Conservation (phyloP, 1,140 invertebrate species). For the Ostrea denselamellosa region DNA sequence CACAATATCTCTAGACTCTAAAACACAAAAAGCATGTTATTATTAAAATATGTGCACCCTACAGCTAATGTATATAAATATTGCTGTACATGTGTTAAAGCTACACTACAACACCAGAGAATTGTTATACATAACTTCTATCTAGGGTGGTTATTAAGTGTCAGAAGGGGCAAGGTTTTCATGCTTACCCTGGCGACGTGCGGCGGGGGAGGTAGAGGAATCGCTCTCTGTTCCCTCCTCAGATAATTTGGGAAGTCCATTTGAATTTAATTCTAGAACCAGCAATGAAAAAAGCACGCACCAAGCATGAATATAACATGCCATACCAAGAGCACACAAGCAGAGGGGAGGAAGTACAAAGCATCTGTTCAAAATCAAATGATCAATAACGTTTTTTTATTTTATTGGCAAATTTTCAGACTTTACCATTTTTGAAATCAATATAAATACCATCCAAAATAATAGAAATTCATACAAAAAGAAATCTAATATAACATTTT, state of each 20-base stretch:
- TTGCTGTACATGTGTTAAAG: background rate
- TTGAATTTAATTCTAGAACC: conserved; percentile 57
- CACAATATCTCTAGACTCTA: background rate
- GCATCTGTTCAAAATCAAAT: background rate
- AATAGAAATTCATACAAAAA: background rate
- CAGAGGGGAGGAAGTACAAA: conserved; percentile 27
- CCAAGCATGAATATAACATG: conserved; percentile 57
- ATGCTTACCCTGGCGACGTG: conserved; percentile 48
- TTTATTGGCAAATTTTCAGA: background rate
- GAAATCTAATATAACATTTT: background rate
- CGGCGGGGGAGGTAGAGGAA: conserved; percentile 51
- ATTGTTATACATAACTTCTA: background rate
- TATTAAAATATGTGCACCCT: conserved; percentile 21
- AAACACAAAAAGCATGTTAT: conserved; percentile 25
- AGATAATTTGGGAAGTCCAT: conserved; percentile 58
- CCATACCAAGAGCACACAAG: conserved; percentile 35
- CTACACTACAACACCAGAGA: conserved; percentile 2
- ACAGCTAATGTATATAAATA: background rate
- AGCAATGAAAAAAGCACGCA: conserved; percentile 59
- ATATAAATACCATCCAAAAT: background rate
- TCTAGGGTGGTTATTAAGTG: conserved; percentile 1
- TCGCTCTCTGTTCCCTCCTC: conserved; percentile 59
- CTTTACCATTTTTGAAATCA: background rate
- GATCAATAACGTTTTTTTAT: background rate
- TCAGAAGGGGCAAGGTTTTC: conserved; percentile 1